Base-by-base conservation (phyloP, 2,888 invertebrate genomes). In the Lordiphosa andalusiaca region DNA sequence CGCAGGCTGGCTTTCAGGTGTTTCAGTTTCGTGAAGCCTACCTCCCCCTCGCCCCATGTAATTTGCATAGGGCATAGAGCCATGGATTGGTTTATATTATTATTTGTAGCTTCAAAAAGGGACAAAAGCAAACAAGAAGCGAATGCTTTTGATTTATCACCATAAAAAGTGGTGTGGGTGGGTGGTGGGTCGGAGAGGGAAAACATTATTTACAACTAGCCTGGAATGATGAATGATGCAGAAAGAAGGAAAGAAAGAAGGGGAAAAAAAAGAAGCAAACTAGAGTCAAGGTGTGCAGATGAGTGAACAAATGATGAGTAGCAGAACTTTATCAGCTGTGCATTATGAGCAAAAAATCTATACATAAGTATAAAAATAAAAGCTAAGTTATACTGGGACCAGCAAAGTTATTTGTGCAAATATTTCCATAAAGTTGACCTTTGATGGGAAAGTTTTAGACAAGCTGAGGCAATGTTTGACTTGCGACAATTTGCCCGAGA, bases 201-300 rank as follows among this genome's bases (percentile, higher is more conserved):
- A 67, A 84, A 84, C 82, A 85, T 82, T 82, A 85, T 81, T 82
- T 85, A 85, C 85, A 85, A 82, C 84, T 84, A 84, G 33, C 59
- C 59, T 54, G 63, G 75, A 80, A 85, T 81, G 84, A 85, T 85
- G 85, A 83, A 81, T 85, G 85, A 81, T 80, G 35, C 48, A 16
- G 23, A 23, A 23, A 23, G 6, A 23, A 23, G 4, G 23, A 23
- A 23, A 23, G 6, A 23, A 4, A 23, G n/a, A n/a, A n/a, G n/a
- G n/a, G n/a, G n/a, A 23, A 23, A 23, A 23, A 23, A 4, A 23
- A 40, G 16, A 16, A 16, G 16, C 16, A 42, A 51, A 41, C 67
- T 67, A 49, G 30, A 25, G 13, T 13, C 41, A 67, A 60, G 62
- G 62, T 65, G 57, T 42, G 44, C 59, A 42, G 30, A 41, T 30